phyloP scores from a whole-genome alignment of 2,113 vertebrate species.

The Hiodon alosoides region DNA sequence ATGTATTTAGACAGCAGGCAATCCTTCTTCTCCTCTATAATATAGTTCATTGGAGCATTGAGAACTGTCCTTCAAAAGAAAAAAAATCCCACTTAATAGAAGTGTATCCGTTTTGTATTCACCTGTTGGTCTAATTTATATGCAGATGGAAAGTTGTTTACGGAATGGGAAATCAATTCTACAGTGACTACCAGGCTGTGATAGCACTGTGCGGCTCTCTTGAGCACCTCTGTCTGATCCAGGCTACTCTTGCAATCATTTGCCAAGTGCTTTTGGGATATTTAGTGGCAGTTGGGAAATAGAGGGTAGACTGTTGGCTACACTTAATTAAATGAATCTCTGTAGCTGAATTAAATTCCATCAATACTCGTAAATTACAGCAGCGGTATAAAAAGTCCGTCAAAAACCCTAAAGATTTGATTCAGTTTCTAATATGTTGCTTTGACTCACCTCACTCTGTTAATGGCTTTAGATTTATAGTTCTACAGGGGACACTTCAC shows the following conservation, averaged over 20 bases:
- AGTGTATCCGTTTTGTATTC: constrained; percentile 2
- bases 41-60: constrained; percentile 11
- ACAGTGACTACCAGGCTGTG: background rate
- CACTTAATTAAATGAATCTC: constrained; percentile 45
- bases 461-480: constrained; percentile 44
- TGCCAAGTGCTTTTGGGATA: constrained; percentile 24
- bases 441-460: constrained; percentile 39
- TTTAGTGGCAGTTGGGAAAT: constrained; percentile 45
- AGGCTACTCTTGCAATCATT: constrained; percentile 23
- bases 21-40: background rate
- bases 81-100: constrained; percentile 7
- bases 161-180: constrained; percentile 6
- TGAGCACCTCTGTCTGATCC: constrained; percentile 30
- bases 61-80: constrained; percentile 17
- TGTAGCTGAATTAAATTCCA: constrained; percentile 46
- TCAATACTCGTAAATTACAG: constrained; percentile 49
- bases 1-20: background rate
- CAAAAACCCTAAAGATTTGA: constrained; percentile 36
- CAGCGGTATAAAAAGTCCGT: constrained; percentile 49
- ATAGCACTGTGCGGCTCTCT: constrained; percentile 28
- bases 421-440: constrained; percentile 26
- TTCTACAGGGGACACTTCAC: constrained; percentile 18
- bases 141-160: constrained; percentile 19
- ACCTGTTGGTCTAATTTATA: constrained; percentile 24
- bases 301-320: constrained; percentile 21